A percentile compares a stretch with the other conserved stretches of the same genome.
Conservation (phyloP, 1,140 invertebrate genomes). For the Drosophila parabipectinata region DNA sequence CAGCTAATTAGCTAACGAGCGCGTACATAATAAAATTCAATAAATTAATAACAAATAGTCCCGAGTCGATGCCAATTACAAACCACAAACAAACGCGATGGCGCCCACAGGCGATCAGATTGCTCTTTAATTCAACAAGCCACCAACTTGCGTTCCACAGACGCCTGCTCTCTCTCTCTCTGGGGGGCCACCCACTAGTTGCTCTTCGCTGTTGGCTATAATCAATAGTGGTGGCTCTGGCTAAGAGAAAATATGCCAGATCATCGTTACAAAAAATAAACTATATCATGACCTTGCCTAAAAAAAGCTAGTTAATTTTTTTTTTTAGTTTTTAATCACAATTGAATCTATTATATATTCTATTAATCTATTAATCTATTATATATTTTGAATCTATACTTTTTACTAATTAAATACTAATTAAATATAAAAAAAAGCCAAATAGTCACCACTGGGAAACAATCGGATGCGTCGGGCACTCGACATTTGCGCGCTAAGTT, state of each 20-base stretch:
- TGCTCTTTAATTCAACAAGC: conserved; percentile 1
- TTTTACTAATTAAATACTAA: too few relatives aligned
- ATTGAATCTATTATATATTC: too few relatives aligned
- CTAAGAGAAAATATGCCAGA: background rate
- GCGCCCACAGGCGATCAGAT: conserved; percentile 33
- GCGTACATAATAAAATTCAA: conserved; percentile 47
- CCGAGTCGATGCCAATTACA: conserved; percentile 38
- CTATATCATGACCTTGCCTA: background rate
- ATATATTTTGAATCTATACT: too few relatives aligned
- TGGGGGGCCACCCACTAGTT: conserved; percentile 35
- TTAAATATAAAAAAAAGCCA: background rate
- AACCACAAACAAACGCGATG: conserved; percentile 31
- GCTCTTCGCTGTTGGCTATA: conserved; percentile 21
- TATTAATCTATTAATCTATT: too few relatives aligned
- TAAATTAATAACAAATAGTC: conserved; percentile 67
- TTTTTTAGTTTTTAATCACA: background rate
- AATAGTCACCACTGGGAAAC: conserved; percentile 7
- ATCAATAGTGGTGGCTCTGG: background rate
- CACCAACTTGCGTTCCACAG: conserved; percentile 36
- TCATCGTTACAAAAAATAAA: conserved; percentile 1
- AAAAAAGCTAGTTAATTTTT: background rate
- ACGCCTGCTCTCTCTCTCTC: conserved; percentile 3
- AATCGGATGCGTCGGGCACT: conserved; percentile 35
- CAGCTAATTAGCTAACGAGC: conserved; percentile 33
- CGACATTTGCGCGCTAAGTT: conserved; percentile 15